Base-by-base conservation (phyloP, 2,797 vertebrate genomes). In the Sebastiscus albofasciatus region DNA sequence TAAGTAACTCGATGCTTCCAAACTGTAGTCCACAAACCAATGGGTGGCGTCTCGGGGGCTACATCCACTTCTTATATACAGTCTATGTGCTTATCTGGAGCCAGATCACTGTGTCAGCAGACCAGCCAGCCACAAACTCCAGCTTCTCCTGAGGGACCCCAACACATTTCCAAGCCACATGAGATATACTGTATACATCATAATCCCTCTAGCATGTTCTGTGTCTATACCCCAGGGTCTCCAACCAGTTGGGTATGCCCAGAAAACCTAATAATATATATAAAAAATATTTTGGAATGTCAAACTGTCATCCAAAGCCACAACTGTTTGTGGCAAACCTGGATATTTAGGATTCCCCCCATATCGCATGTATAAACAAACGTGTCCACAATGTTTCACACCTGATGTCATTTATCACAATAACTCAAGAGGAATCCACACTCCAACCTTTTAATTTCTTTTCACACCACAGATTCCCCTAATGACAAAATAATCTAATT, bases 401-500 rank as follows among this genome's bases (percentile, higher is more conserved):
- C 22, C 22, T 54, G 65, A 62, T 31, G 42, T 36, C 54, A 36
- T 79, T 52, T 49, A 66, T 66, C 61, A 39, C 33, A 75, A 66
- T 58, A 22, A 58, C 46, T 74, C 60, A 14, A n/a, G 61, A 56
- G 12, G 60, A 65, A 46, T 66, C 62, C 22, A 59, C 16, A n/a
- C 27, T 22, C 52, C 6, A 73, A 49, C 14, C 22, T 52, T 59
- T 31, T 36, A n/a, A 49, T 49, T 49, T 49, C 16, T 73, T 29
- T 55, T 56, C 39, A 60, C 27, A 34, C 22, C 24, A 16, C 26
- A 31, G 14, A 55, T 68, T 29, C 58, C 49, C 34, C 34, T 67
- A 34, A 80, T 72, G 42, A 55, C 62, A 61, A 62, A 62, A 56
- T 72, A 3, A 56, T 77, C 16, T 46, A 61, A 72, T 77, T 77